These are phyloP conservation scores for Anastrepha ludens DNA, from an alignment of 1,140 invertebrate species.

Conservation along the genomic window DNA sequence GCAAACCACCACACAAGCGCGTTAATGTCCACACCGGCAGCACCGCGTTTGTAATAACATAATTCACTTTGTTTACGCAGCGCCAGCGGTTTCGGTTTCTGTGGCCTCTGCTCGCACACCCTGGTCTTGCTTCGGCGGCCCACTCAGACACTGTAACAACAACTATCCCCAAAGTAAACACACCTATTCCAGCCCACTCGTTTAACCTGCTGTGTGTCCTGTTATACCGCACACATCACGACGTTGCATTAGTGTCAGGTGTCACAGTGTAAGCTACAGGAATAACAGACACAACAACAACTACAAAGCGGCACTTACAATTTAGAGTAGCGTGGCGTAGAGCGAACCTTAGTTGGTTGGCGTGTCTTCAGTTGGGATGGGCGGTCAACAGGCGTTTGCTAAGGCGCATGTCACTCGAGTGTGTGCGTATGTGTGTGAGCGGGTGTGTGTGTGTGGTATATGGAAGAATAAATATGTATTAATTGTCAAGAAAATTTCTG, in stretches of 20 bases:
- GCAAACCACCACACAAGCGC: slow-evolving; percentile 27
- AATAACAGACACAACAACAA: background rate
- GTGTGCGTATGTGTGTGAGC: background rate
- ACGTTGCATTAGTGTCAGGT: slow-evolving; percentile 27
- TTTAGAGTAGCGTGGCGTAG: background rate
- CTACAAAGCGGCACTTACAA: background rate
- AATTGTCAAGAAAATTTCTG: too few species aligned
- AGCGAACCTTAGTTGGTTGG: background rate
- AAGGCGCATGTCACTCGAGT: background rate
- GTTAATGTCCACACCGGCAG: slow-evolving; percentile 47
- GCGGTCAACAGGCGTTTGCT: background rate
- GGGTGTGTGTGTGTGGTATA: too few species aligned
- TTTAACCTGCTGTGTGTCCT: background rate
- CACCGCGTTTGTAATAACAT: slow-evolving; percentile 48
- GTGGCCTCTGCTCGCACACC: slow-evolving; percentile 3
- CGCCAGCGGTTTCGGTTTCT: slow-evolving; percentile 45
- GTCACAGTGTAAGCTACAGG: slow-evolving; percentile 1
- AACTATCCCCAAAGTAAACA: slow-evolving; percentile 13
- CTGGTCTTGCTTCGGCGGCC: background rate
- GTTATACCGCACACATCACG: background rate
- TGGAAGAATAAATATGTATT: too few species aligned
- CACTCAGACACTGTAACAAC: background rate
- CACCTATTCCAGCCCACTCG: background rate
- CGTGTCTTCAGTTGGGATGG: background rate
- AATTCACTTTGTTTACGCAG: slow-evolving; percentile 50